These are phyloP conservation scores for Pocota personata DNA, from an alignment of 2,888 invertebrate genomes.

Conservation along the genomic window DNA sequence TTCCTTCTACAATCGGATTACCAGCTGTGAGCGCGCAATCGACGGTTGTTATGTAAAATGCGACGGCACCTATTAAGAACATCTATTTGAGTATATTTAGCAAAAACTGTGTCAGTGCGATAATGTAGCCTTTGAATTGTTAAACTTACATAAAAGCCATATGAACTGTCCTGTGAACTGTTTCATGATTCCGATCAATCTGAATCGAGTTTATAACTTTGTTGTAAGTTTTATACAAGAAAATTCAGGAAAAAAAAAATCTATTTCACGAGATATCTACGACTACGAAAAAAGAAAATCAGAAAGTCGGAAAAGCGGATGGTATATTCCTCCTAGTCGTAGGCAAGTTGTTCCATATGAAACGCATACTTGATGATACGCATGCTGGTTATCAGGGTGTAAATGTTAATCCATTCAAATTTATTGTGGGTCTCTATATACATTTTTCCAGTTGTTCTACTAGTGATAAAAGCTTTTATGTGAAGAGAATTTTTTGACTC, in stretches of 20 bases:
- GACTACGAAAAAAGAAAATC: too few species aligned
- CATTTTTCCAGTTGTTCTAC: not conserved
- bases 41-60: not conserved
- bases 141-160: conserved; percentile 33
- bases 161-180: conserved; percentile 23
- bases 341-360: not conserved
- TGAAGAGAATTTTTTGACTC: not conserved
- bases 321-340: too few species aligned
- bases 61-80: not conserved
- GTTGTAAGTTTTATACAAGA: conserved; percentile 31
- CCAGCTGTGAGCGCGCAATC: not conserved
- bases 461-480: not conserved
- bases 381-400: not conserved
- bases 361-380: not conserved
- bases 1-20: not conserved
- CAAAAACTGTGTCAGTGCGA: not conserved
- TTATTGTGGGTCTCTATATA: not conserved
- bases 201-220: not conserved
- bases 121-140: not conserved
- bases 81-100: not conserved
- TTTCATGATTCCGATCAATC: conserved; percentile 24
- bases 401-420: not conserved
- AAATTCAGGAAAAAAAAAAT: not conserved
- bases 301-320: too few species aligned
- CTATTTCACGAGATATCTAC: not conserved